A percentile compares a stretch with the other conserved stretches of the same genome.
Evolutionary conservation across 2,888 invertebrate genomes (phyloP).

Genomic region (Clivina fossor): DNA sequence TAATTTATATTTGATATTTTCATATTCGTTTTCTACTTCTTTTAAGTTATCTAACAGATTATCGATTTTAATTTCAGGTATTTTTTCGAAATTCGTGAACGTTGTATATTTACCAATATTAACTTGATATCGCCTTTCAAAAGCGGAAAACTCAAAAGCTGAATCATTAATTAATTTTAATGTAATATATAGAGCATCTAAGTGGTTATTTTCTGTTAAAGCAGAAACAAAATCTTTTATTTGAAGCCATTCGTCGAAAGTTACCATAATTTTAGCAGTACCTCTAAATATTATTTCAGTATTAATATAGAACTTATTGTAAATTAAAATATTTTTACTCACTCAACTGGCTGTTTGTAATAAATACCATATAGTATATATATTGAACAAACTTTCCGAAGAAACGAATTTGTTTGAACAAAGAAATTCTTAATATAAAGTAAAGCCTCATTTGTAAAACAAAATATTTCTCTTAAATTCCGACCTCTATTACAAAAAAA

Average conservation of each 20-base stretch:
- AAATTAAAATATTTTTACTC: conserved; percentile 33
- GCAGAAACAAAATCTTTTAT: conserved; percentile 42
- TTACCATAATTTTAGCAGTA: conserved; percentile 46
- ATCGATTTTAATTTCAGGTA: not conserved
- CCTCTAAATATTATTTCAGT: conserved; percentile 33
- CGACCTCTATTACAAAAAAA: conserved; percentile 44
- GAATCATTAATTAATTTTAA: conserved; percentile 44
- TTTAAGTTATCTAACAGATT: conserved; percentile 1
- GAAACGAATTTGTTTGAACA: conserved; percentile 44
- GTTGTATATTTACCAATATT: not conserved
- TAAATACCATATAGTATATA: conserved; percentile 48
- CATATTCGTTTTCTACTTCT: conserved; percentile 7
- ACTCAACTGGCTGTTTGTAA: conserved; percentile 48
- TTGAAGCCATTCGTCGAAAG: conserved; percentile 42
- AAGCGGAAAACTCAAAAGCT: conserved; percentile 45
- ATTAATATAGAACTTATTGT: conserved; percentile 25
- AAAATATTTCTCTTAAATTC: conserved; percentile 35
- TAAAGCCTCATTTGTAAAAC: conserved; percentile 38
- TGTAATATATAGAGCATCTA: conserved; percentile 44
- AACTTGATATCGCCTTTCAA: too few relatives aligned
- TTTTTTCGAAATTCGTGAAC: not conserved
- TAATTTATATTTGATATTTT: conserved; percentile 3
- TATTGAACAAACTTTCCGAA: conserved; percentile 46
- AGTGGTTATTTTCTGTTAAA: conserved; percentile 38
- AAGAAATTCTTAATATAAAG: conserved; percentile 44